Evolutionary conservation across 2,888 invertebrate species (phyloP).

Genomic region (Glyphotaelius pellucidus): DNA sequence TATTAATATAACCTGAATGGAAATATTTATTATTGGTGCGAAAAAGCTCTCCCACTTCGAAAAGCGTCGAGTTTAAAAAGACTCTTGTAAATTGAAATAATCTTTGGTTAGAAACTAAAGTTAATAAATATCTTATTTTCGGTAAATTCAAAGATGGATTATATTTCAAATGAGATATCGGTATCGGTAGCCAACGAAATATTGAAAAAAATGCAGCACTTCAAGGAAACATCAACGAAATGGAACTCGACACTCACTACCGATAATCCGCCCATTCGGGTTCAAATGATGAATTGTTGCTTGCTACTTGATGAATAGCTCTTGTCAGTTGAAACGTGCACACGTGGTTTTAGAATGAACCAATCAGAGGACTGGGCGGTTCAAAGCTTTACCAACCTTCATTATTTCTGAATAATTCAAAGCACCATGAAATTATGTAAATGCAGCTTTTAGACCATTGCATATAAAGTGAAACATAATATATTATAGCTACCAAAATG

Average conservation of each 20-base stretch:
- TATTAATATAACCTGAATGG: background rate
- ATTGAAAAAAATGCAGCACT: background rate
- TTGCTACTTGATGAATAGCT: slow-evolving; percentile 10
- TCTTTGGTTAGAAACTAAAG: background rate
- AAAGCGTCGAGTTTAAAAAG: background rate
- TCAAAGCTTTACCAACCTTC: background rate
- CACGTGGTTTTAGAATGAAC: slow-evolving; percentile 21
- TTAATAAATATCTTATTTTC: background rate
- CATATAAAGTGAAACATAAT: background rate
- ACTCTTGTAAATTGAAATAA: background rate
- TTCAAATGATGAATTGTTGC: background rate
- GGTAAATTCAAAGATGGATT: background rate
- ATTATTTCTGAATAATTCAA: background rate
- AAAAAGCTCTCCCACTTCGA: background rate
- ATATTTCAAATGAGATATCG: background rate
- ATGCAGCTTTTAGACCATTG: background rate
- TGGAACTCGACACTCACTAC: background rate
- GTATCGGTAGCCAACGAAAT: background rate
- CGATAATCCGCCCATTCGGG: background rate
- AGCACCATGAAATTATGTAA: background rate
- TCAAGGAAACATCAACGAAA: background rate
- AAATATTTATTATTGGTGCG: background rate
- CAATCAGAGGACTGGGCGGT: slow-evolving; percentile 18
- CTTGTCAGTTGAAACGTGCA: background rate
- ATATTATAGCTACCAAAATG: background rate